Conservation (phyloP, 92 coral and sea anemone species). For the Anthopleura xanthogrammica region DNA sequence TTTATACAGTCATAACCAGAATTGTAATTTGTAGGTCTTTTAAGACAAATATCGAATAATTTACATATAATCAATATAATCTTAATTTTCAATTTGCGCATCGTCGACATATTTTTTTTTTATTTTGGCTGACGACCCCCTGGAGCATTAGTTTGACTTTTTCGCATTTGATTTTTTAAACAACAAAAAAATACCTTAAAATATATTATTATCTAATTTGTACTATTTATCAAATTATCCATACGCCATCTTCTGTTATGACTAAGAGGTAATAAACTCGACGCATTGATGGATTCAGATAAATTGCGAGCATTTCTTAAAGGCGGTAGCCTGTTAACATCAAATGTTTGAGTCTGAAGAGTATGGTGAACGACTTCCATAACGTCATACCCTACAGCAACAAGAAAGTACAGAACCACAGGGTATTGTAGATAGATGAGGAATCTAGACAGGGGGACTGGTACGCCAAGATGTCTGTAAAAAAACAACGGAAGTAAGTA, state of each 20-base stretch:
- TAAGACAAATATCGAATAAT: too few relatives aligned
- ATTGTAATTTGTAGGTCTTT: too few relatives aligned
- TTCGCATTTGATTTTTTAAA: too few relatives aligned
- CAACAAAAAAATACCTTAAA: neutral
- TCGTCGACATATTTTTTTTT: too few relatives aligned
- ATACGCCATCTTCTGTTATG: slow-evolving; percentile 26
- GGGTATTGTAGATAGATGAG: slow-evolving; percentile 39
- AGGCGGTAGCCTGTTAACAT: neutral
- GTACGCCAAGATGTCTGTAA: slow-evolving; percentile 40
- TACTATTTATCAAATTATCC: neutral
- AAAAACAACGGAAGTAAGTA: neutral
- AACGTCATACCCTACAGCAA: slow-evolving; percentile 40
- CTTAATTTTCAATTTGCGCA: too few relatives aligned
- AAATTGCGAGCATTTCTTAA: neutral
- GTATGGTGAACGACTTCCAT: slow-evolving; percentile 21
- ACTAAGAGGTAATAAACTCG: neutral
- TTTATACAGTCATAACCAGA: too few relatives aligned
- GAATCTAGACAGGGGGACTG: slow-evolving; percentile 29
- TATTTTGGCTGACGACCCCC: too few relatives aligned
- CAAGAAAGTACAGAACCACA: slow-evolving; percentile 31
- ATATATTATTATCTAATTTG: neutral
- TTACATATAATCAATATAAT: too few relatives aligned
- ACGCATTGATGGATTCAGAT: neutral
- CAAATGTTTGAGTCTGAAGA: slow-evolving; percentile 5
- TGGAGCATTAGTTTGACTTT: too few relatives aligned